Evolutionary conservation across 2,888 invertebrate species (phyloP).

Genomic region (Synanthedon tipuliformis): DNA sequence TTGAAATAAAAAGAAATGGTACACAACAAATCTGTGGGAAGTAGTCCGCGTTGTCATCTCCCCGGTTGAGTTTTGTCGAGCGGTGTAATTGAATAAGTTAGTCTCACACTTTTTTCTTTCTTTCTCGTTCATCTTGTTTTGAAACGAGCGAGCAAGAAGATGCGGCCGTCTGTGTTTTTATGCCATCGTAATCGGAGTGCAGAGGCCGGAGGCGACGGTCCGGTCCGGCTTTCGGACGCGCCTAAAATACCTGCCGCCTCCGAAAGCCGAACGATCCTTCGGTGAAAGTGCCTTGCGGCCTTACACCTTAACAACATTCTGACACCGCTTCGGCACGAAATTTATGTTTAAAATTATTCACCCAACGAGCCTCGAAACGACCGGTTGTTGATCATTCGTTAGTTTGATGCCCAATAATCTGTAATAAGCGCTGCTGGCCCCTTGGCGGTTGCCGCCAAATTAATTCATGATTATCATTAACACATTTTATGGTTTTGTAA

Average conservation of each 20-base stretch:
- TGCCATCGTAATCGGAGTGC: neutral
- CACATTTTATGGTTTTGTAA: neutral
- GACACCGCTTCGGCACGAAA: slow-evolving; percentile 14
- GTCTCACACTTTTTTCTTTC: slow-evolving; percentile 32
- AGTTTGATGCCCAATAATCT: neutral
- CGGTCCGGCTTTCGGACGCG: slow-evolving; percentile 21
- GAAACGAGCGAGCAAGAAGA: slow-evolving; percentile 34
- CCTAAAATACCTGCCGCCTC: slow-evolving; percentile 31
- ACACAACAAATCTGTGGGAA: slow-evolving; percentile 36
- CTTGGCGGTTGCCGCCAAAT: neutral
- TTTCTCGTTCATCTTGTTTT: slow-evolving; percentile 32
- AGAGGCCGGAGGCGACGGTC: slow-evolving; percentile 2
- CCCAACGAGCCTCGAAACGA: neutral
- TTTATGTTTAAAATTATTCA: neutral
- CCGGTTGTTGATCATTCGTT: neutral
- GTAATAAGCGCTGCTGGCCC: neutral
- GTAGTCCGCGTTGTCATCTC: slow-evolving; percentile 42
- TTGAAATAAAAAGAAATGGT: slow-evolving; percentile 8
- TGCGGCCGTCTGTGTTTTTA: slow-evolving; percentile 3
- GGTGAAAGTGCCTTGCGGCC: slow-evolving; percentile 59
- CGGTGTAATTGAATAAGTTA: slow-evolving; percentile 19
- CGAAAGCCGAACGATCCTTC: slow-evolving; percentile 48
- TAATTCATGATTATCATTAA: neutral
- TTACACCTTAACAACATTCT: slow-evolving; percentile 20
- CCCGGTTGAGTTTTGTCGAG: slow-evolving; percentile 18